Percentiles rank a stretch among this genome's conserved stretches.
Evolutionary conservation across 2,797 vertebrate species (phyloP).

Genomic region (Phaenicophaeus curvirostris): DNA sequence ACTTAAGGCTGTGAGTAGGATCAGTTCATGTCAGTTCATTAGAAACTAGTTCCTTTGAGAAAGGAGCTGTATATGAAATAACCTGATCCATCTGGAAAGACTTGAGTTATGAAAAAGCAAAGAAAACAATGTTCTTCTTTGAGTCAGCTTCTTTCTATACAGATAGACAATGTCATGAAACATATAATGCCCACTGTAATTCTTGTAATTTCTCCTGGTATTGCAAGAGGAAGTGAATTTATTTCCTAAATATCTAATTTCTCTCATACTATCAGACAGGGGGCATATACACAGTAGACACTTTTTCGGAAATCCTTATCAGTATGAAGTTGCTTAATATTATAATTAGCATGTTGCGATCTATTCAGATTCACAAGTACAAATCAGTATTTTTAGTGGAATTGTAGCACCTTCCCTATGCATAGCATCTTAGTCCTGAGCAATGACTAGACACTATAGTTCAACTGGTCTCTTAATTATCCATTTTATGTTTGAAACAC

Average conservation of each 20-base stretch:
- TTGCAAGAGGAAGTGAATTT: constrained; percentile 39
- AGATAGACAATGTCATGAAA: not conserved
- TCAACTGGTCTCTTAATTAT: not conserved
- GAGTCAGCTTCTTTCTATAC: not conserved
- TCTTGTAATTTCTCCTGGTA: not conserved
- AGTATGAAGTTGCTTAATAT: not conserved
- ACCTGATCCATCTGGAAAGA: not conserved
- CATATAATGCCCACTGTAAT: not conserved
- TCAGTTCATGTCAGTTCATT: not conserved
- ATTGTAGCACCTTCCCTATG: not conserved
- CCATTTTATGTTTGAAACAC: not conserved
- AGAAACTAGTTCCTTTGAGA: not conserved
- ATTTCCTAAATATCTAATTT: constrained; percentile 5
- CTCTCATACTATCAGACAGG: not conserved
- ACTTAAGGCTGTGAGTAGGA: not conserved
- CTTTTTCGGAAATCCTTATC: not conserved
- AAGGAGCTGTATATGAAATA: not conserved
- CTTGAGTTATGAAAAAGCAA: not conserved
- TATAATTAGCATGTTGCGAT: not conserved
- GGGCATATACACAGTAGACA: not conserved
- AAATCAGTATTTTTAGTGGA: not conserved
- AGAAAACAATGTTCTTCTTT: not conserved
- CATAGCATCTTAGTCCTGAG: not conserved
- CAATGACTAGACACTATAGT: not conserved
- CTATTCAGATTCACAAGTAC: not conserved